Conservation (phyloP, 2,888 invertebrate species). For the Lasius fuliginosus region DNA sequence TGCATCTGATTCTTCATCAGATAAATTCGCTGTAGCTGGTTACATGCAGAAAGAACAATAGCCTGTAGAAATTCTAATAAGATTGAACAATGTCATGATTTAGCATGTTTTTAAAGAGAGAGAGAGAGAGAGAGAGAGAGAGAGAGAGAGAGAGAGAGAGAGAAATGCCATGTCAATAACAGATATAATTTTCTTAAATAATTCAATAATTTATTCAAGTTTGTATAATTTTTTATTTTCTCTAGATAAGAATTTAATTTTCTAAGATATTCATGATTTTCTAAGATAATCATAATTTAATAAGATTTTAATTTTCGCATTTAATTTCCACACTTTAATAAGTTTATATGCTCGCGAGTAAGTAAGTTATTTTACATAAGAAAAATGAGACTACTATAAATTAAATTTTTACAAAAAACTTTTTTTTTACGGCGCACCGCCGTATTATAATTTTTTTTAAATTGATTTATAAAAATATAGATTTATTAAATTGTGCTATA, state of each 20-base stretch:
- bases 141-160: not conserved
- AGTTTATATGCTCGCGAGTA: not conserved
- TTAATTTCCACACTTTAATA: not conserved
- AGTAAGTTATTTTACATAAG: not conserved
- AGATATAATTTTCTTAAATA: slow-evolving; percentile 4
- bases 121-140: too few relatives aligned
- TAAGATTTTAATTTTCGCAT: too few relatives aligned
- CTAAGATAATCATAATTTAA: too few relatives aligned
- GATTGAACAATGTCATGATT: slow-evolving; percentile 19
- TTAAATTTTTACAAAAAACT: not conserved
- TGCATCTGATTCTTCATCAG: slow-evolving; percentile 29
- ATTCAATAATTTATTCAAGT: not conserved
- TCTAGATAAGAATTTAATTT: not conserved
- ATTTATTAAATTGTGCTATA: not conserved
- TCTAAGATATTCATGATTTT: too few relatives aligned
- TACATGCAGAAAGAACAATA: slow-evolving; percentile 36
- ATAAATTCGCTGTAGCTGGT: slow-evolving; percentile 24
- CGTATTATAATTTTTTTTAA: too few relatives aligned
- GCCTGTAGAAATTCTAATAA: slow-evolving; percentile 31
- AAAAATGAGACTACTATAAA: not conserved
- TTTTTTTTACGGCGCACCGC: too few relatives aligned
- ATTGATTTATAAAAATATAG: not conserved
- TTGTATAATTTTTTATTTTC: not conserved
- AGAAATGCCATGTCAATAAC: not conserved
- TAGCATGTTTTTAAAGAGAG: not conserved